phyloP scores from a whole-genome alignment of 2,113 vertebrate genomes.

The Carettochelys insculpta region DNA sequence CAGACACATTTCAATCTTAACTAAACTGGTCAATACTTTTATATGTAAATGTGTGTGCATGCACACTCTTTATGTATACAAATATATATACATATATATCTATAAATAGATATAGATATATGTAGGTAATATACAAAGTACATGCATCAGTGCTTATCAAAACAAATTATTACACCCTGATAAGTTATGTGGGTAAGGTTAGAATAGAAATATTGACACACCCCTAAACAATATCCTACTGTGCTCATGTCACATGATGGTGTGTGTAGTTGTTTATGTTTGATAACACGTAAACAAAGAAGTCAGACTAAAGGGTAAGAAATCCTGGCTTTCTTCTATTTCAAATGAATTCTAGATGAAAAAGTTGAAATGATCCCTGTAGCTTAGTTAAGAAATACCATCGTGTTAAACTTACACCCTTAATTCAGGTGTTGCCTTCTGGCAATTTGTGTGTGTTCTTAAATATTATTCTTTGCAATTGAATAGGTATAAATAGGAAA shows the following conservation, averaged over 20 bases:
- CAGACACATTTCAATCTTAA: neutral
- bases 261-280: neutral
- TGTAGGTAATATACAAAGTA: neutral
- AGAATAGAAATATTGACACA: neutral
- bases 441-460: slow-evolving; percentile 64
- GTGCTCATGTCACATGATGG: neutral
- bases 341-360: slow-evolving; percentile 53
- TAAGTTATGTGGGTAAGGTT: neutral
- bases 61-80: too few species aligned
- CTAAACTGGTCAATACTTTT: neutral
- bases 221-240: neutral
- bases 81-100: too few species aligned
- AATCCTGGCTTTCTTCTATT: slow-evolving; percentile 59
- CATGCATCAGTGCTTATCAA: neutral
- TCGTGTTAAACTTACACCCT: slow-evolving; percentile 48
- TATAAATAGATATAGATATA: too few species aligned
- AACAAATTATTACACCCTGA: neutral
- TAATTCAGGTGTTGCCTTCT: slow-evolving; percentile 70
- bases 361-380: slow-evolving; percentile 48
- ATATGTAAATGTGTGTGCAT: neutral
- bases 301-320: slow-evolving; percentile 26
- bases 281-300: neutral
- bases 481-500: slow-evolving; percentile 72
- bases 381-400: slow-evolving; percentile 57
- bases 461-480: slow-evolving; percentile 71